Percentiles rank a stretch among this genome's conserved stretches.
Conservation (phyloP, 2,797 vertebrate species). For the Podarcis lilfordi region DNA sequence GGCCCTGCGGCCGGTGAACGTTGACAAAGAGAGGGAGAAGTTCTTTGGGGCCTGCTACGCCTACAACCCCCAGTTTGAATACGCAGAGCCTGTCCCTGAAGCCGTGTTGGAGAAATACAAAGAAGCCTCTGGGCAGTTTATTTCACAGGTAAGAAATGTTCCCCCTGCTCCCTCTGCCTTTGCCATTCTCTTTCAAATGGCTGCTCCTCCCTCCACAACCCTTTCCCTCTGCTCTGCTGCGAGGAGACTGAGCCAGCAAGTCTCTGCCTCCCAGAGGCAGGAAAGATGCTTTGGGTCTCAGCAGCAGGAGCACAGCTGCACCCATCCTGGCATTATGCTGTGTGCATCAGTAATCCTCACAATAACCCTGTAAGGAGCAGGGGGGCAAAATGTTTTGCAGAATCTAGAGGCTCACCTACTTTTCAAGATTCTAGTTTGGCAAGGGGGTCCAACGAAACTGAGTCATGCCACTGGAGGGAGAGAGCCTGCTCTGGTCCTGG, state of each 20-base stretch:
- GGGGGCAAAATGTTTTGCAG: not conserved
- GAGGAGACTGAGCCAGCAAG: no score
- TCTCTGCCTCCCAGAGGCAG: not conserved
- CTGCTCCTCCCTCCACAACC: not conserved
- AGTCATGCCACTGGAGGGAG: not conserved
- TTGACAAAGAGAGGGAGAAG: slow-evolving; percentile 85
- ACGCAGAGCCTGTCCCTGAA: slow-evolving; percentile 83
- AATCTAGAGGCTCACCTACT: not conserved
- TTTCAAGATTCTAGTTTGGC: not conserved
- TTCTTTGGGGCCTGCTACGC: slow-evolving; percentile 90
- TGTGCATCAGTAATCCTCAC: no score
- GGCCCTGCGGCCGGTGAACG: slow-evolving; percentile 89
- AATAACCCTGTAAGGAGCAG: no score
- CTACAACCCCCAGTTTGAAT: slow-evolving; percentile 94
- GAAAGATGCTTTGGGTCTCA: not conserved
- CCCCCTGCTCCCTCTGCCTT: not conserved
- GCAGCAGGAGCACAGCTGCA: not conserved
- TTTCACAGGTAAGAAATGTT: slow-evolving; percentile 84
- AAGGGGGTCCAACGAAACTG: not conserved
- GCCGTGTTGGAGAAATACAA: slow-evolving; percentile 90
- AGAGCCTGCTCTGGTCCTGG: not conserved
- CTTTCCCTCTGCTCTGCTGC: not conserved
- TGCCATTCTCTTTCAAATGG: not conserved
- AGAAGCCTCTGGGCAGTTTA: slow-evolving; percentile 90
- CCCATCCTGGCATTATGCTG: no score